These are phyloP conservation scores for Lagenorhynchus albirostris DNA, from an alignment of 2,113 vertebrate genomes.

Conservation along the genomic window DNA sequence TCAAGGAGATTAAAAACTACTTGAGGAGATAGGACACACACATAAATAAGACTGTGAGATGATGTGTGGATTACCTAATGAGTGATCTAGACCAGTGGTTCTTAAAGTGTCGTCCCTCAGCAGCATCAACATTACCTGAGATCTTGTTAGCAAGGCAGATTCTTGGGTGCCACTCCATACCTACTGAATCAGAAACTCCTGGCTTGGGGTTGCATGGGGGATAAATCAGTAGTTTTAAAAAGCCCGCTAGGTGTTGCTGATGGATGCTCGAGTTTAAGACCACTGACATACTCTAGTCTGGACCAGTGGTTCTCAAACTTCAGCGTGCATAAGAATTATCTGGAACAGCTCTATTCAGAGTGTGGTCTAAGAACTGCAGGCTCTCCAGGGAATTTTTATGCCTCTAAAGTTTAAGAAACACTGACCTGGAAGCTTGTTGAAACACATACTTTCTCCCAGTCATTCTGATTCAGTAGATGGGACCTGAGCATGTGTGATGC, in stretches of 20 bases:
- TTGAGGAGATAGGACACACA: neutral
- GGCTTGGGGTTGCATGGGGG: accelerated
- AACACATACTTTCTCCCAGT: neutral
- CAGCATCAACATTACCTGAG: neutral
- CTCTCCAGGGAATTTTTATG: neutral
- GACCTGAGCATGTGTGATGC: neutral
- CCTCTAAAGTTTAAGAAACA: neutral
- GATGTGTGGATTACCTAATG: neutral
- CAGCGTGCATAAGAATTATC: neutral
- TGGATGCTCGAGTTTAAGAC: neutral
- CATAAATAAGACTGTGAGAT: neutral
- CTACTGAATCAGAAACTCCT: neutral
- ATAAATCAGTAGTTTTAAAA: neutral
- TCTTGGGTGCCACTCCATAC: neutral
- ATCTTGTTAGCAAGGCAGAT: neutral
- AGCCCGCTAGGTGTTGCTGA: neutral
- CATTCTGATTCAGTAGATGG: neutral
- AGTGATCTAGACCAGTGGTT: neutral
- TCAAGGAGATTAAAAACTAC: neutral
- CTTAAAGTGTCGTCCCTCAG: neutral
- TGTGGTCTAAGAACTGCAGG: neutral
- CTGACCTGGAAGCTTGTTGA: neutral
- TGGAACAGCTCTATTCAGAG: neutral
- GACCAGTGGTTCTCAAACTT: neutral
- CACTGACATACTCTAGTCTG: neutral